Evolutionary conservation across 2,113 vertebrate genomes (phyloP).

Genomic region (Ceyx cyanopectus): DNA sequence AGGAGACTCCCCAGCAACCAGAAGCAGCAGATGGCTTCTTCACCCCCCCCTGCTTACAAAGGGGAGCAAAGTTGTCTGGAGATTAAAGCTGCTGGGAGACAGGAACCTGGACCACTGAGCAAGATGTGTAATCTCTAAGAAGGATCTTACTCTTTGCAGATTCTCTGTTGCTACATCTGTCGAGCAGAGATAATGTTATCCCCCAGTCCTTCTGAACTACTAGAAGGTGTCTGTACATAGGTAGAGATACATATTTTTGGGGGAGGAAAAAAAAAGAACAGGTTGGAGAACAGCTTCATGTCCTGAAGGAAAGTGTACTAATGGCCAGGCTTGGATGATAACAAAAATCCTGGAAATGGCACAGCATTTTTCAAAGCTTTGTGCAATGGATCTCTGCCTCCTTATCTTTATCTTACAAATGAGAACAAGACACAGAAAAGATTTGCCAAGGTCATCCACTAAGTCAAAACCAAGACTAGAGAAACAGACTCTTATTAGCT

Average conservation of each 20-base stretch:
- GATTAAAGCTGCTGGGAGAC: neutral
- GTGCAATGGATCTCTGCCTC: neutral
- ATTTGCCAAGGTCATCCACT: neutral
- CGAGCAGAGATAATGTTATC: neutral
- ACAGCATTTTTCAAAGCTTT: neutral
- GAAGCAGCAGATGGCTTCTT: conserved; percentile 39
- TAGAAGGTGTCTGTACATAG: neutral
- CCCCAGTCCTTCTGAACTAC: neutral
- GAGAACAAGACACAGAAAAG: neutral
- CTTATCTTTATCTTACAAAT: neutral
- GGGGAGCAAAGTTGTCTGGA: neutral
- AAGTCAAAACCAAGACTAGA: neutral
- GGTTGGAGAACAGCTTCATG: neutral
- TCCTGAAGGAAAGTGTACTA: neutral
- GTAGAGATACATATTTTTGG: neutral
- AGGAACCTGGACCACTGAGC: neutral
- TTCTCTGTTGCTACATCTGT: neutral
- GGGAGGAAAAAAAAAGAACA: neutral
- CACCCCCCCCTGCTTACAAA: neutral
- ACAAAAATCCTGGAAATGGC: neutral
- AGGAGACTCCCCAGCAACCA: conserved; percentile 21
- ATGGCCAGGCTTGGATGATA: neutral
- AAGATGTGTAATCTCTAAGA: neutral
- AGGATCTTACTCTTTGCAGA: neutral
- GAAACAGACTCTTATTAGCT: neutral